These are phyloP conservation scores for Hippocampus abdominalis DNA, from an alignment of 2,113 vertebrate species.

Conservation along the genomic window DNA sequence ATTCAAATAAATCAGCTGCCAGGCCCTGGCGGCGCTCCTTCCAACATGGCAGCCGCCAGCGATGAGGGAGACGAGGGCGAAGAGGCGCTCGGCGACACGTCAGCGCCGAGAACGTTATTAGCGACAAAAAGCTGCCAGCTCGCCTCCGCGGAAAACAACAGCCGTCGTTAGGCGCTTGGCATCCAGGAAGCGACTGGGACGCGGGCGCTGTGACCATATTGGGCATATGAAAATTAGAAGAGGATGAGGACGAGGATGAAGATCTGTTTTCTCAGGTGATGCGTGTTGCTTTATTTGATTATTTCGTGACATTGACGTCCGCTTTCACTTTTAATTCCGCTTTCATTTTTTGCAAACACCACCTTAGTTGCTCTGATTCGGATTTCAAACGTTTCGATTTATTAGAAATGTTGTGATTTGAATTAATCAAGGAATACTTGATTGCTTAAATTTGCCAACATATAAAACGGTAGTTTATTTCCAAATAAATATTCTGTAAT, in stretches of 20 bases:
- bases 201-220: neutral
- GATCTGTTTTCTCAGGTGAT: neutral
- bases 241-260: neutral
- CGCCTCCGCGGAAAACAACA: neutral
- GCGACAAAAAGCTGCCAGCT: conserved; percentile 55
- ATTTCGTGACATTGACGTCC: neutral
- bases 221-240: neutral
- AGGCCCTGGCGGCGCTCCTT: conserved; percentile 56
- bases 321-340: no score
- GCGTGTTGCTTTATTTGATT: neutral
- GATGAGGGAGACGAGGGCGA: conserved; percentile 30
- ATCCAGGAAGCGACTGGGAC: neutral
- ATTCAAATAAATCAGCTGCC: conserved; percentile 78
- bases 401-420: neutral
- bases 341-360: no score
- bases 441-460: no score
- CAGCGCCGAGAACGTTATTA: conserved; percentile 57
- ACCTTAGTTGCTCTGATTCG: neutral
- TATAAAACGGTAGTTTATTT: no score
- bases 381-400: neutral
- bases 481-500: no score
- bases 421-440: neutral
- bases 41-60: conserved; percentile 54
- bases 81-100: conserved; percentile 44
- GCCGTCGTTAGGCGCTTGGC: neutral